Conservation (phyloP, 2,888 invertebrate species). For the Thera britannica region DNA sequence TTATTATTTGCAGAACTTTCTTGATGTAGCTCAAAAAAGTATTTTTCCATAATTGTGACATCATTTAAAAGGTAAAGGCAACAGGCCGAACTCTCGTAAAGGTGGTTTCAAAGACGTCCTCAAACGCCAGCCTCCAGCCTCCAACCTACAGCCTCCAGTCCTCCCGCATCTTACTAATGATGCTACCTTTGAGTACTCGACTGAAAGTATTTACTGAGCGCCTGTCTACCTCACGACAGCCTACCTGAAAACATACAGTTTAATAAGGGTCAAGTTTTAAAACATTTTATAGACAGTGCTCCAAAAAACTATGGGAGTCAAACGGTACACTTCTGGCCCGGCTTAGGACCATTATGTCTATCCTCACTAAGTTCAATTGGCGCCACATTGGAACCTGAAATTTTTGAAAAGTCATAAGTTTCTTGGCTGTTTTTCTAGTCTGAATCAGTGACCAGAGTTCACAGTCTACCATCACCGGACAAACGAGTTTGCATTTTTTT, state of each 20-base stretch:
- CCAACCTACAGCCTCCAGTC: background rate
- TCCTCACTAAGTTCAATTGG: too few species aligned
- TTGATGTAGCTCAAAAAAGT: background rate
- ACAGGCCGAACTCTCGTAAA: conserved; percentile 26
- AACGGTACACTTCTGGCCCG: too few species aligned
- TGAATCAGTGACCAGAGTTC: background rate
- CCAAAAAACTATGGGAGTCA: too few species aligned
- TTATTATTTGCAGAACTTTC: too few species aligned
- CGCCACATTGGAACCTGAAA: too few species aligned
- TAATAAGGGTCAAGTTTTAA: too few species aligned
- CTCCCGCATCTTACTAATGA: conserved; percentile 58
- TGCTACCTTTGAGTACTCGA: conserved; percentile 66
- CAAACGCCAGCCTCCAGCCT: conserved; percentile 34
- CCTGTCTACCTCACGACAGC: conserved; percentile 16
- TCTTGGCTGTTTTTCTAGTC: too few species aligned
- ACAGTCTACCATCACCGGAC: conserved; percentile 4
- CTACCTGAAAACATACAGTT: background rate
- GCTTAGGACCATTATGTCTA: too few species aligned
- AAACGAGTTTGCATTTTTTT: conserved; percentile 24
- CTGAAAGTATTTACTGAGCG: conserved; percentile 59
- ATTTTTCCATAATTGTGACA: conserved; percentile 7
- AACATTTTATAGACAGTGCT: too few species aligned
- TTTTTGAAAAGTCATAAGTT: too few species aligned
- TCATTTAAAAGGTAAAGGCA: conserved; percentile 11
- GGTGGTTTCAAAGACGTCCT: conserved; percentile 47